phyloP scores from a whole-genome alignment of 2,797 vertebrate species.

The Pangasius krempfi region DNA sequence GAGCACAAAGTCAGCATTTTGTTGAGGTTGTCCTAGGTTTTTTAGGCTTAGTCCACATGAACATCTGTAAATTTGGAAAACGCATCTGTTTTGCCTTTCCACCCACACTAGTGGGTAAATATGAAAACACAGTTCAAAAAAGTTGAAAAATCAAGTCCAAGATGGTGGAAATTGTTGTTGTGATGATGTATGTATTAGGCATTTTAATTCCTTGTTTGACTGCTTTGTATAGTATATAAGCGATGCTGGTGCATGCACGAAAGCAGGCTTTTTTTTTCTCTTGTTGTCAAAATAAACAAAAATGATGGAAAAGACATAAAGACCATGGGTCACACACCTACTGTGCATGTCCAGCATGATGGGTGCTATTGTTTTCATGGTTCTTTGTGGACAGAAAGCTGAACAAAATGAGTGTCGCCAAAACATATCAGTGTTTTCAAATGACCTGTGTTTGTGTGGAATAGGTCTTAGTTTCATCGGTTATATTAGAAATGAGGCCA shows the following conservation, averaged over 20 bases:
- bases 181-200: neutral
- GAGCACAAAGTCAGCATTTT: too few relatives aligned
- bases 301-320: neutral
- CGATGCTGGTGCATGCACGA: neutral
- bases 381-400: neutral
- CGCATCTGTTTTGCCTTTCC: neutral
- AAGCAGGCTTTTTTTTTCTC: neutral
- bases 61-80: neutral
- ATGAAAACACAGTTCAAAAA: neutral
- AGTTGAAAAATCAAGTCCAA: neutral
- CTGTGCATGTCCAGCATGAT: neutral
- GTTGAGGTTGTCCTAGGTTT: neutral
- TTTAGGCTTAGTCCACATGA: neutral
- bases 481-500: neutral
- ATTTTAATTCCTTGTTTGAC: neutral
- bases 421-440: neutral
- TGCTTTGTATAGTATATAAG: neutral
- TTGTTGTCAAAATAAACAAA: neutral
- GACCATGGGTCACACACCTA: neutral
- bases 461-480: neutral
- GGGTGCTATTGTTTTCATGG: neutral
- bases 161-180: neutral
- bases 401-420: neutral
- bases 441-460: neutral
- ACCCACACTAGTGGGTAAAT: neutral